Evolutionary conservation across 2,888 invertebrate species (phyloP).

Genomic region (Anthoptus insignis): DNA sequence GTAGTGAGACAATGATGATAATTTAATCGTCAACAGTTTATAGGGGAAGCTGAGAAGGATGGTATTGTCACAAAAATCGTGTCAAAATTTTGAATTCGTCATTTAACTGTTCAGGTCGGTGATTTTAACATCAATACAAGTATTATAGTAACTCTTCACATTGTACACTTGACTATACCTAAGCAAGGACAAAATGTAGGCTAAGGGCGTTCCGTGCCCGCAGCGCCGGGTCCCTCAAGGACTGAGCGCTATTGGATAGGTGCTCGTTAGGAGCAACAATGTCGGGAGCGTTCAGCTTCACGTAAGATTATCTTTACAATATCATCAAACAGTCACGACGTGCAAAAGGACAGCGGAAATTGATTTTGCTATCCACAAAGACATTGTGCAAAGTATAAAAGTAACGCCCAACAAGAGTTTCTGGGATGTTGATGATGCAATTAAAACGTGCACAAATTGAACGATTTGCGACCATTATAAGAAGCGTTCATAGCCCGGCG

Average conservation of each 20-base stretch:
- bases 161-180: background rate
- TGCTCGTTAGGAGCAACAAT: conserved; percentile 22
- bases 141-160: background rate
- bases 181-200: conserved; percentile 53
- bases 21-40: too few species aligned
- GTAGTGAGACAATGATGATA: too few species aligned
- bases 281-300: conserved; percentile 12
- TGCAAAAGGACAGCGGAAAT: background rate
- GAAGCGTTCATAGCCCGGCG: too few species aligned
- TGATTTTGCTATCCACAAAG: background rate
- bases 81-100: too few species aligned
- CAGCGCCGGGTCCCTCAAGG: conserved; percentile 51
- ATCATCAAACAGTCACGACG: conserved; percentile 21
- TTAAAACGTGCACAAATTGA: too few species aligned
- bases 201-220: conserved; percentile 56
- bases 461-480: too few species aligned
- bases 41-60: too few species aligned
- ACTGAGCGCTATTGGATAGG: conserved; percentile 48
- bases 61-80: too few species aligned
- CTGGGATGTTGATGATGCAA: too few species aligned
- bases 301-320: conserved; percentile 15
- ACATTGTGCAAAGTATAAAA: background rate
- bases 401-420: too few species aligned
- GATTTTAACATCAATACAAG: background rate
- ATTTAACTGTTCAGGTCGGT: too few species aligned